Percentiles rank a stretch among this genome's conserved stretches.
Evolutionary conservation across 2,797 vertebrate species (phyloP).

Genomic region (Lepidocolaptes lacrymiger): DNA sequence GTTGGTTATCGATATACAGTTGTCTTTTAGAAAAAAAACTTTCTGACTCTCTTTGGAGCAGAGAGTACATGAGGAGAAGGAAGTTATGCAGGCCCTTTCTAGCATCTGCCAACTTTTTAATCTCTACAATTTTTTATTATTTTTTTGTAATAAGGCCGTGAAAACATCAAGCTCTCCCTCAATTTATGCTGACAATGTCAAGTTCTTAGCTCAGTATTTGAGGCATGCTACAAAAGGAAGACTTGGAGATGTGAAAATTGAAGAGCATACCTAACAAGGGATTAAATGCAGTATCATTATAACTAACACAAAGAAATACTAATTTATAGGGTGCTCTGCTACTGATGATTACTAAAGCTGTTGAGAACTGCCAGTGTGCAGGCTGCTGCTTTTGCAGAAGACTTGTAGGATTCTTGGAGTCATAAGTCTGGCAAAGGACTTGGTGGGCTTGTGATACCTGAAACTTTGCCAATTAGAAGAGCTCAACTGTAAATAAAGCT

Average conservation of each 20-base stretch:
- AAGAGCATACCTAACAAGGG: neutral
- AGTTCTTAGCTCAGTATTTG: neutral
- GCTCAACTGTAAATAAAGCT: neutral
- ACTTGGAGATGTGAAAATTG: neutral
- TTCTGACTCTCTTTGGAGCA: neutral
- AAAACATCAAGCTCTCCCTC: neutral
- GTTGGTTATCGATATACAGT: neutral
- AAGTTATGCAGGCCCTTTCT: neutral
- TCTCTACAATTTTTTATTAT: neutral
- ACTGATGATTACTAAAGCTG: neutral
- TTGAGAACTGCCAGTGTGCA: neutral
- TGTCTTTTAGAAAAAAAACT: neutral
- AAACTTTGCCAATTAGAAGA: neutral
- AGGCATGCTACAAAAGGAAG: neutral
- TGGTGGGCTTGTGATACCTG: neutral
- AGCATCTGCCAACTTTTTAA: neutral
- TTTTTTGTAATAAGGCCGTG: neutral
- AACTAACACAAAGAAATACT: neutral
- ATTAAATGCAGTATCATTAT: neutral
- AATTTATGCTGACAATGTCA: rapidly evolving
- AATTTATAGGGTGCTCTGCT: neutral
- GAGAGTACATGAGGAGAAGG: neutral
- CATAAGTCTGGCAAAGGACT: neutral
- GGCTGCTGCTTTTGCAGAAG: neutral
- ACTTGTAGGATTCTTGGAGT: neutral